Percentiles rank a stretch among this genome's conserved stretches.
Evolutionary conservation across 2,888 invertebrate genomes (phyloP).

Genomic region (Melieria crassipennis): DNA sequence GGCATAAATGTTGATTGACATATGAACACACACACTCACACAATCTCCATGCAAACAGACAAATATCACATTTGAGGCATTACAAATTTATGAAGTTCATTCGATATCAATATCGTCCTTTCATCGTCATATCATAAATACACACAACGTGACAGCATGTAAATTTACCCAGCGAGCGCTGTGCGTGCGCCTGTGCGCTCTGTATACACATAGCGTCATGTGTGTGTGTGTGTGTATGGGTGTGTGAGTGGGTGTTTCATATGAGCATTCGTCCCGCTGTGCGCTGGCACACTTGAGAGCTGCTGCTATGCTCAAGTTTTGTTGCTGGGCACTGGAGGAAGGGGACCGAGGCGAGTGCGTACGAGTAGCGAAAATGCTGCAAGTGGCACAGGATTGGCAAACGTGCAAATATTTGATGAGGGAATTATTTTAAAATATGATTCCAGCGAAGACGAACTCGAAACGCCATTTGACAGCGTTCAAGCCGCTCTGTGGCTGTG

Average conservation of each 20-base stretch:
- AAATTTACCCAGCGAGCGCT: too few relatives aligned
- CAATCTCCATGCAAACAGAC: background rate
- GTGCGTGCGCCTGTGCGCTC: too few relatives aligned
- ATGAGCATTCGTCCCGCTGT: background rate
- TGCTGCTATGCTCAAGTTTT: background rate
- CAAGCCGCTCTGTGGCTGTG: background rate
- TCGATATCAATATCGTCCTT: background rate
- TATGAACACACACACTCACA: too few relatives aligned
- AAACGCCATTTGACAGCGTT: background rate
- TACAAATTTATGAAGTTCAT: background rate
- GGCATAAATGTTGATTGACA: too few relatives aligned
- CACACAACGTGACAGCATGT: background rate
- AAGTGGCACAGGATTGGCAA: background rate
- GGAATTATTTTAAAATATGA: background rate
- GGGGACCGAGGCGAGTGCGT: too few relatives aligned
- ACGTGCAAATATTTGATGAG: background rate
- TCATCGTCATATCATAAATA: background rate
- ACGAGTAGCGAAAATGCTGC: background rate
- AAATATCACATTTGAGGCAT: background rate
- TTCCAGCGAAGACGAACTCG: background rate
- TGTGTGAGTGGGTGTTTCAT: too few relatives aligned
- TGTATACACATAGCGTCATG: too few relatives aligned
- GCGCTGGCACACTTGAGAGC: background rate
- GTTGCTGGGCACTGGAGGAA: too few relatives aligned
- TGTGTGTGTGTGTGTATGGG: too few relatives aligned